Conservation (phyloP, 2,797 vertebrate genomes). For the Danio albolineatus region DNA sequence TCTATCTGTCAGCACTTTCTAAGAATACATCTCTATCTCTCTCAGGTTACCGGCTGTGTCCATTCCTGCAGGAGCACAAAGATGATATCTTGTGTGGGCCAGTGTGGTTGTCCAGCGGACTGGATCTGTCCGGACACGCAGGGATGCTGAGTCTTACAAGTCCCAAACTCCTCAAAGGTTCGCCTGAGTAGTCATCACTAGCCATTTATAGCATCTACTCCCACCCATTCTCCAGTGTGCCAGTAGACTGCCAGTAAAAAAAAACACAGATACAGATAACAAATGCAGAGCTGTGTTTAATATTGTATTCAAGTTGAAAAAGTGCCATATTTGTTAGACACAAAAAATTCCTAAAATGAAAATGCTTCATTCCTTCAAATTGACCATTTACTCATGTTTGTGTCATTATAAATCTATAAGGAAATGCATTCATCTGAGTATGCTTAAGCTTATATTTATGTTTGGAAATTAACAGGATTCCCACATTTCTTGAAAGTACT, state of each 20-base stretch:
- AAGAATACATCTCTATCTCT: background rate
- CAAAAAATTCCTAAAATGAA: too few species aligned
- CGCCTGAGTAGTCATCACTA: conserved; percentile 5
- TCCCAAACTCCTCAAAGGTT: conserved; percentile 98
- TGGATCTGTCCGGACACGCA: conserved; percentile 96
- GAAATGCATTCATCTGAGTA: too few species aligned
- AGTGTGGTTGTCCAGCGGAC: conserved; percentile 95
- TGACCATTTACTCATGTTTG: too few species aligned
- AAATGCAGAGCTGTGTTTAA: background rate
- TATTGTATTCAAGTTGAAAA: background rate
- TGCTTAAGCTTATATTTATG: too few species aligned
- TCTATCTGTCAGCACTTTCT: background rate
- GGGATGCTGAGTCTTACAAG: conserved; percentile 98
- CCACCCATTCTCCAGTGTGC: background rate
- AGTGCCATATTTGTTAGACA: too few species aligned
- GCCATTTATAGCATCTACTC: conserved; percentile 2
- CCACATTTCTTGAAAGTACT: too few species aligned
- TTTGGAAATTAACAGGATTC: too few species aligned
- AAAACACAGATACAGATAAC: background rate
- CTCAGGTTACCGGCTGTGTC: conserved; percentile 91
- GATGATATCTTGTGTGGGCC: conserved; percentile 98
- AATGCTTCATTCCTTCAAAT: too few species aligned
- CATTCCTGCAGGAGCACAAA: conserved; percentile 96
- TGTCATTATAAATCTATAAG: too few species aligned
- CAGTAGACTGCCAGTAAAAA: background rate